These are phyloP conservation scores for Polyommatus iphigenia DNA, from an alignment of 2,888 invertebrate genomes.

Conservation along the genomic window DNA sequence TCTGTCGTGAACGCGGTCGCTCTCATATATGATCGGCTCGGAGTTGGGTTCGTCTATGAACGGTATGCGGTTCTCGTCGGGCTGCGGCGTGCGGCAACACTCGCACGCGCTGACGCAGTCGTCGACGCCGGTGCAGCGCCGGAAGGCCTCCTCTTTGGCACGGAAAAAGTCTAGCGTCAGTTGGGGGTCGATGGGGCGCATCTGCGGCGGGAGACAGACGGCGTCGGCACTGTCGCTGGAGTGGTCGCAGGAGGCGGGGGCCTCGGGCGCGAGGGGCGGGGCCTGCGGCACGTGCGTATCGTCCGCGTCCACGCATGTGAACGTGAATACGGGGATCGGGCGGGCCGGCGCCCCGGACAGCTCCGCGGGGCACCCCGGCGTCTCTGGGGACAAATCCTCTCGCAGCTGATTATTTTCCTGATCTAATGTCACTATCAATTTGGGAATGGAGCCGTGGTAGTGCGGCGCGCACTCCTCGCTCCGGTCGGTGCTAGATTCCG, in stretches of 20 bases:
- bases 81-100: slow-evolving; percentile 72
- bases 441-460: slow-evolving; percentile 69
- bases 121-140: slow-evolving; percentile 63
- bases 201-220: slow-evolving; percentile 63
- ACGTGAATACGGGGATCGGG: slow-evolving; percentile 69
- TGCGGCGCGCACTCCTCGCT: slow-evolving; percentile 63
- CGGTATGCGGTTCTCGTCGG: slow-evolving; percentile 67
- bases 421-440: slow-evolving; percentile 69
- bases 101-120: slow-evolving; percentile 74
- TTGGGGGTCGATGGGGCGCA: slow-evolving; percentile 68
- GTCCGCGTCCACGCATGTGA: slow-evolving; percentile 72
- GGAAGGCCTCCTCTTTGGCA: slow-evolving; percentile 51
- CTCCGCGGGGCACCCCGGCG: slow-evolving; percentile 66
- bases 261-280: slow-evolving; percentile 57
- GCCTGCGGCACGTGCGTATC: slow-evolving; percentile 49
- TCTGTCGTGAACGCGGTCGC: slow-evolving; percentile 54
- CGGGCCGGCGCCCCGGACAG: slow-evolving; percentile 49
- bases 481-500: slow-evolving; percentile 70
- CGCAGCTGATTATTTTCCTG: slow-evolving; percentile 64
- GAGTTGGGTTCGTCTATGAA: slow-evolving; percentile 72
- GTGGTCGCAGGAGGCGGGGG: slow-evolving; percentile 56
- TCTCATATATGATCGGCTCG: slow-evolving; percentile 73
- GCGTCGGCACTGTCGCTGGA: slow-evolving; percentile 61
- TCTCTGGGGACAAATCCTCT: slow-evolving; percentile 67
- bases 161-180: slow-evolving; percentile 65